phyloP scores from a whole-genome alignment of 2,113 vertebrate genomes.

The Herpetotheres cachinnans region DNA sequence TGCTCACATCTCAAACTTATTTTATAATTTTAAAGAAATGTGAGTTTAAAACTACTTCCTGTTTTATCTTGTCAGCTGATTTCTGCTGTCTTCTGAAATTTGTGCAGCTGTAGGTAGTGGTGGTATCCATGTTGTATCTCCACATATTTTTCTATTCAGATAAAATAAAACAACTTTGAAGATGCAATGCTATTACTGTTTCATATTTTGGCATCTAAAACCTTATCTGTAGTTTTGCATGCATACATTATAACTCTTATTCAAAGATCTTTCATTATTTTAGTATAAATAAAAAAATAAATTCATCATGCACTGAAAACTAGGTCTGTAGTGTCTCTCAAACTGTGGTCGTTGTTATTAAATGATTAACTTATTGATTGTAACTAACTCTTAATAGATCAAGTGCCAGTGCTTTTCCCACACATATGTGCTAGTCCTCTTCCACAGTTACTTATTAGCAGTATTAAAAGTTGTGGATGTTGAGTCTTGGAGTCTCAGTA shows the following conservation, averaged over 20 bases:
- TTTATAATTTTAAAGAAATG: neutral
- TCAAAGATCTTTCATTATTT: neutral
- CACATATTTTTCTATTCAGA: neutral
- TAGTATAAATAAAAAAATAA: neutral
- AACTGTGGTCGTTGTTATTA: neutral
- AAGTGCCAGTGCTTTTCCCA: neutral
- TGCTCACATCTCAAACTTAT: neutral
- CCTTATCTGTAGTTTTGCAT: neutral
- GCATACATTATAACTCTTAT: neutral
- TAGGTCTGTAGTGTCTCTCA: neutral
- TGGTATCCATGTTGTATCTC: neutral
- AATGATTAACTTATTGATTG: neutral
- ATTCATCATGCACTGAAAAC: neutral
- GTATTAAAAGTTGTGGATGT: neutral
- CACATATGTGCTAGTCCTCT: neutral
- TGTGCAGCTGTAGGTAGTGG: neutral
- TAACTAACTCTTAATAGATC: neutral
- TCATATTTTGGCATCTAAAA: neutral
- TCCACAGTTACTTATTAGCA: neutral
- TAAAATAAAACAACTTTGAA: neutral
- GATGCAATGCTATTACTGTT: neutral
- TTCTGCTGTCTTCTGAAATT: neutral
- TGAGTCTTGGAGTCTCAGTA: neutral
- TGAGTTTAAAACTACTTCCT: neutral
- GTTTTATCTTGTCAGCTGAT: neutral